Conservation (phyloP, 37 sponge, comb jelly and placozoan species). For the Ianthella basta region DNA sequence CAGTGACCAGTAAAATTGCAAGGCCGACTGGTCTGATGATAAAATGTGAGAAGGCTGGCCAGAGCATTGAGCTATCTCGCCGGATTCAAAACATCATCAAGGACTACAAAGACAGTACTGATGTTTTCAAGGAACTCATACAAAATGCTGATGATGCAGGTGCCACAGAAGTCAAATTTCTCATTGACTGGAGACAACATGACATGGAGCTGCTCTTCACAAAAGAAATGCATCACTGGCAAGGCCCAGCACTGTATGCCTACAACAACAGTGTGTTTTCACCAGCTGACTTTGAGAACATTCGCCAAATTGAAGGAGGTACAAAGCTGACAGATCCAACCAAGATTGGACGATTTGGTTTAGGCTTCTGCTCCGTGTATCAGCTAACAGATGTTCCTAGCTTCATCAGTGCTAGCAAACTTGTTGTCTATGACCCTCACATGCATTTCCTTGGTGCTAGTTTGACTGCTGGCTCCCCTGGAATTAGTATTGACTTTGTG, state of each 20-base stretch:
- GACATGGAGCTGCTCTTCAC: slow-evolving; percentile 35
- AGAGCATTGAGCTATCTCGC: slow-evolving; percentile 45
- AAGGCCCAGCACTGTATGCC: slow-evolving; percentile 79
- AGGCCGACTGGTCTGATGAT: slow-evolving; percentile 41
- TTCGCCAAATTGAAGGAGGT: slow-evolving; percentile 64
- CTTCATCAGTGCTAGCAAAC: slow-evolving; percentile 61
- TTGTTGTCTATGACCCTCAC: slow-evolving; percentile 88
- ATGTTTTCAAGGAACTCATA: slow-evolving; percentile 83
- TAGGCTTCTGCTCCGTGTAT: slow-evolving; percentile 77
- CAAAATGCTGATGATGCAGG: slow-evolving; percentile 92
- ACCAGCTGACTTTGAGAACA: slow-evolving; percentile 72
- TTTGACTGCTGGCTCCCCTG: slow-evolving; percentile 51
- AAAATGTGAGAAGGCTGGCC: slow-evolving; percentile 34
- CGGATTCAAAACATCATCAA: slow-evolving; percentile 57
- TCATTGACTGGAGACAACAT: slow-evolving; percentile 74
- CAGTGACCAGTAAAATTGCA: slow-evolving; percentile 50
- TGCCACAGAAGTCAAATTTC: slow-evolving; percentile 72
- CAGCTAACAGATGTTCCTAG: slow-evolving; percentile 86
- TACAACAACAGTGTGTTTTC: slow-evolving; percentile 75
- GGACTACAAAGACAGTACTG: slow-evolving; percentile 61
- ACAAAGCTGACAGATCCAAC: slow-evolving; percentile 63
- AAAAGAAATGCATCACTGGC: slow-evolving; percentile 69
- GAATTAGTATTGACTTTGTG: slow-evolving; percentile 61
- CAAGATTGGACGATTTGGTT: slow-evolving; percentile 83
- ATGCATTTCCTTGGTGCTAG: slow-evolving; percentile 56